Evolutionary conservation across 2,113 vertebrate species (phyloP), one percentile per base, ranked within the genome.

Genomic region (Pterocles burchelli): DNA sequence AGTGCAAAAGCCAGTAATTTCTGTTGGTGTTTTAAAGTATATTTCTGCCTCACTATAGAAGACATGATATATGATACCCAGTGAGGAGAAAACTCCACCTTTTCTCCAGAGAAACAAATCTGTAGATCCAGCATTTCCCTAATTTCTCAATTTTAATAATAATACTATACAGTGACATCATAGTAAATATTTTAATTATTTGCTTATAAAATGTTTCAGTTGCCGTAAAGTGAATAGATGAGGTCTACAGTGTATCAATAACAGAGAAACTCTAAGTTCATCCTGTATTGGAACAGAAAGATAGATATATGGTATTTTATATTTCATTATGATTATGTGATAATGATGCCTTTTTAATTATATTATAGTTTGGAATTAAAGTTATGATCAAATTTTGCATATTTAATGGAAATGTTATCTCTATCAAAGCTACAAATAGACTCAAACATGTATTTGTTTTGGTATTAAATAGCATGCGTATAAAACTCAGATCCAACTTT

Each of bases 71-170:
- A 36, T 26, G 76, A 63, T 77, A 52, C 21, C 51, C 63, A 91
- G 54, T 74, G 57, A 79, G n/a, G 17, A 63, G 67, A 6, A 1
- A 82, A 73, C 17, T 62, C 54, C 46, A 34, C 54, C 20, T 17
- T 76, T 93, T 21, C 38, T 19, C 13, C n/a, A 36, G 45, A 79
- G 82, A 89, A 88, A 85, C n/a, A 88, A 88, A 90, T 57, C 21
- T 73, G 36, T 48, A 73, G 34, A 90, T 74, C 36, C 59, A 96
- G 55, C 18, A 62, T 91, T 54, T 91, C 36, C 43, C 33, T 85
- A 73, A 67, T 94, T 93, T 94, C 85, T 96, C 74, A 43, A 3
- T 89, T 91, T 92, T 87, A 16, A n/a, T n/a, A 49, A 54, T 83
- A 86, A 74, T 36, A 33, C 19, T 62, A 12, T 41, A 9, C 24